A percentile compares a stretch with the other conserved stretches of the same genome.
Conservation (phyloP, 1,140 invertebrate species). For the Diploscapter pachys region DNA sequence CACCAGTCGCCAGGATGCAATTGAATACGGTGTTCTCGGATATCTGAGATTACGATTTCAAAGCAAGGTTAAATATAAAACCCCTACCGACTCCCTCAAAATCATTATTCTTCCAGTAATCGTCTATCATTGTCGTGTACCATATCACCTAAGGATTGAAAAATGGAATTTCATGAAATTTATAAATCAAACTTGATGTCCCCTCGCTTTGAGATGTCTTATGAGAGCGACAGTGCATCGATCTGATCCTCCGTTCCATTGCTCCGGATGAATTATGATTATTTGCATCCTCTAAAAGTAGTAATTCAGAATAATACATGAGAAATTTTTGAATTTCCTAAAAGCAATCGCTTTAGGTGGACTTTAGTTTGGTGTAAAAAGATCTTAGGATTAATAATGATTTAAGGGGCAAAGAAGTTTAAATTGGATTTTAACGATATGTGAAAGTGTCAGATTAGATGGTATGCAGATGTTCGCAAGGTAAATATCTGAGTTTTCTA, state of each 20-base stretch:
- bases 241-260: constrained; percentile 58
- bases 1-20: constrained; percentile 59
- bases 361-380: too few species aligned
- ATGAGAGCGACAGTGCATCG: constrained; percentile 54
- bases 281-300: constrained; percentile 51
- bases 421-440: too few species aligned
- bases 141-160: constrained; percentile 52
- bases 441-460: too few species aligned
- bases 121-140: constrained; percentile 58
- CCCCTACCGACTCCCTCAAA: constrained; percentile 52
- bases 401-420: too few species aligned
- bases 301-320: constrained; percentile 21
- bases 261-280: constrained; percentile 58
- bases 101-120: constrained; percentile 54
- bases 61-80: neutral
- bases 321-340: neutral
- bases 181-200: constrained; percentile 6
- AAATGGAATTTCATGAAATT: neutral
- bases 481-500: too few species aligned
- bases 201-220: constrained; percentile 46
- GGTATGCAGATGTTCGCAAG: too few species aligned
- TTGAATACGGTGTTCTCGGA: constrained; percentile 44
- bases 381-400: too few species aligned
- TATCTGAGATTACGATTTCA: constrained; percentile 39
- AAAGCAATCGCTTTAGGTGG: too few species aligned